Base-by-base conservation (phyloP, 2,888 invertebrate species). In the Ophioninae sp. region DNA sequence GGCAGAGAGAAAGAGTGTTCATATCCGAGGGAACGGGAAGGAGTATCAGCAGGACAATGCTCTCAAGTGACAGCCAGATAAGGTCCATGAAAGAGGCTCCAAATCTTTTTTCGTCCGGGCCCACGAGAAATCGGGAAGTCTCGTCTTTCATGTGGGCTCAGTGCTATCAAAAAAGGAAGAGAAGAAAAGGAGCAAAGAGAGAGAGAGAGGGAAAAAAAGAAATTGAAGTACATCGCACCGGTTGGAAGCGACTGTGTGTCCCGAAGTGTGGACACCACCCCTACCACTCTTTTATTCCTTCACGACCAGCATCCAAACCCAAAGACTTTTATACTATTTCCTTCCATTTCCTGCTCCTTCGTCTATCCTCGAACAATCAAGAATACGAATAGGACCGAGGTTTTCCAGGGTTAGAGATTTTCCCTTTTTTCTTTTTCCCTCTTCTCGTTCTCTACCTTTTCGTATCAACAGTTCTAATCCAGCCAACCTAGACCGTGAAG, bases 1-100 rank as follows among this genome's bases (percentile, higher is more conserved):
- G 41, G 23, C 7, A 77, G 62, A 72, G 41, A 74, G 61, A 83
- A 74, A 70, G 50, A 72, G 68, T 20, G 13, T 73, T 41, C 68
- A n/a, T 50, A 30, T 17, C 13, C 50, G 30, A 50, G 2, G 13
- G 17, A 50, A 17, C 5, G 30, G n/a, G 23, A 61, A 44, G 57
- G 41, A 69, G 62, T 72, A 74, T 30, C 61, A 57, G 65, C 80
- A 50, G 82, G 82, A 85, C 85, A 86, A 85, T 85, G 77, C 68
- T 68, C 78, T 76, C 83, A 76, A 85, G 85, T 82, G 82, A 82
- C 81, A 68, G 77, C 73, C 56, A 76, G 83, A 83, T 85, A 85
- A 83, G 80, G 83, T 85, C 82, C 78, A 76, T 86, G 75, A 84
- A 82, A 85, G 79, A 76, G 72, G 79, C 73, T 82, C 82, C 79